Evolutionary conservation across 2,888 invertebrate species (phyloP).

Genomic region (Taphrorychus bicolor): DNA sequence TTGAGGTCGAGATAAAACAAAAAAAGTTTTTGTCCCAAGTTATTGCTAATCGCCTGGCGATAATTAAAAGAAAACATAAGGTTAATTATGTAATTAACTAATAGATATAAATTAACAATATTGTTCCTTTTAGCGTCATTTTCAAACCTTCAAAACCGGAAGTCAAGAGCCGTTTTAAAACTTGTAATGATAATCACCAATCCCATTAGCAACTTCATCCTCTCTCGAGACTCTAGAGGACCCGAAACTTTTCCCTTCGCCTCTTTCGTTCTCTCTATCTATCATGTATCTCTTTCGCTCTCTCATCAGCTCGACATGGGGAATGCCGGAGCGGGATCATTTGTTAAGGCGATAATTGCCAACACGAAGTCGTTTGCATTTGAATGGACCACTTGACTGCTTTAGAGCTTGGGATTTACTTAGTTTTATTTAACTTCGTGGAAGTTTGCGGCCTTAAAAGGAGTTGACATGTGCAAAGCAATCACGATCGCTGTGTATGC

Average conservation of each 20-base stretch:
- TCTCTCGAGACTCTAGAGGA: background rate
- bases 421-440: conserved; percentile 39
- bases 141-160: too few relatives aligned
- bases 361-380: conserved; percentile 51
- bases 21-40: too few relatives aligned
- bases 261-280: background rate
- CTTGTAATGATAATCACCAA: too few relatives aligned
- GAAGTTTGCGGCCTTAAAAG: conserved; percentile 33
- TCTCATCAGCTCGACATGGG: background rate
- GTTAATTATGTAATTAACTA: too few relatives aligned
- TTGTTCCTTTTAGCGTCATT: too few relatives aligned
- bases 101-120: too few relatives aligned
- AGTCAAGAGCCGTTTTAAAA: too few relatives aligned
- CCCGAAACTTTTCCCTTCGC: background rate
- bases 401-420: conserved; percentile 37
- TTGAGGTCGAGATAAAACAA: too few relatives aligned
- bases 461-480: conserved; percentile 37
- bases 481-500: conserved; percentile 31
- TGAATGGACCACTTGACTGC: conserved; percentile 44
- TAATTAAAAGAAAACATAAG: too few relatives aligned
- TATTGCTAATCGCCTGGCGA: too few relatives aligned
- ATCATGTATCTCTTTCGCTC: background rate
- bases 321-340: conserved; percentile 21
- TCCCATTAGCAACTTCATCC: background rate
- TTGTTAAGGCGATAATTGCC: conserved; percentile 50